Base-by-base conservation (phyloP, 2,888 invertebrate genomes). In the Ophion slaviceki region DNA sequence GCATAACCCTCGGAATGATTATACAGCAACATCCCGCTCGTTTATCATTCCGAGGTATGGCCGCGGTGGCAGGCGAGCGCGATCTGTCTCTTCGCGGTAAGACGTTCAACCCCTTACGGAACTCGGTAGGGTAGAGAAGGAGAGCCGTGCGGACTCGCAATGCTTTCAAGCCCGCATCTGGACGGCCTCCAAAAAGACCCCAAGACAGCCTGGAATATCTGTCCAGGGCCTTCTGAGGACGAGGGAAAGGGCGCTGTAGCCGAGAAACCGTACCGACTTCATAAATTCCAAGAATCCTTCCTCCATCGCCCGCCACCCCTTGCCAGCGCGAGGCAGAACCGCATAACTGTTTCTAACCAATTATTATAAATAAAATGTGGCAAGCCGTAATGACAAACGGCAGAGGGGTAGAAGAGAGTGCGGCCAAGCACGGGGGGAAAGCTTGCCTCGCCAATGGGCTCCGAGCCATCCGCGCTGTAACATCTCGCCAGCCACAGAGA, bases 311-410 rank as follows among this genome's bases (percentile, higher is more conserved):
- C 78, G 36, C 36, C 77, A 45, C 74, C 57, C 64, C 57, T 57
- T 14, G 57, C 72, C 61, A 66, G 64, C 89, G 86, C 87, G 88
- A 89, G 90, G 88, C 88, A 88, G 90, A 90, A 91, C 89, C 90
- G 88, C 92, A 89, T 92, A 92, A 92, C 92, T 92, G 92, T 92
- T 92, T 92, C 92, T 88, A 92, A 92, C 92, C 92, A 92, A 92
- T 92, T 92, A 92, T 92, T 92, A 92, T 92, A 92, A 92, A 92
- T 92, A 92, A 92, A 92, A 92, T 91, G 91, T 91, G 91, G 91
- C 90, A 89, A 90, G 90, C 88, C 89, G 89, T 91, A 91, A 92
- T 92, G 92, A 92, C 91, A 92, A 92, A 92, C 90, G 91, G 90
- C 92, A 89, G 90, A 87, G 82, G 87, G 78, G 89, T 90, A 88